Evolutionary conservation across 1,140 invertebrate genomes (phyloP), one percentile per base, ranked within the genome.

Genomic region (Paraescarpia echinospica): DNA sequence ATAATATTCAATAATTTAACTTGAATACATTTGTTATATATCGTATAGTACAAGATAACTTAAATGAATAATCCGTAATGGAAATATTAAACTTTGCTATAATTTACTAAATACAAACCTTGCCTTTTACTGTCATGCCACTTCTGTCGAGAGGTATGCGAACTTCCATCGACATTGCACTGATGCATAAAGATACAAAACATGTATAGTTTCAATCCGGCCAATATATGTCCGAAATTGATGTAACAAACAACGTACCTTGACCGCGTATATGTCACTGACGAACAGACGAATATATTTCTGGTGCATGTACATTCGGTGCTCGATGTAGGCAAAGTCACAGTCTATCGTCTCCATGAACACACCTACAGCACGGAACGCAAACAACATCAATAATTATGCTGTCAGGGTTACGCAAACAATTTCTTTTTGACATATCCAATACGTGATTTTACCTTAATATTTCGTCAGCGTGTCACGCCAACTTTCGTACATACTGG

Each of bases 321-420:
- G 93, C 59, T 92, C 92, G 22, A 93, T 93, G 91, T 93, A 89
- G 0, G 93, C 93, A 89, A 59, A 92, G 33, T 93, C 93, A 41
- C 92, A 90, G 34, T 93, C 92, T 1, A 93, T 92, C 31, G 93
- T 93, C 59, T 93, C 93, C 92, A 92, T 92, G 48, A 91, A 93
- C n/a, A 91, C 90, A 35, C 93, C 93, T 93, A 41, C 33, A 34
- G 35, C 34, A n/a, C 6, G 48, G 34, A 77, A 2, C 8, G n/a
- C 34, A 4, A 90, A 35, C 22, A 33, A 33, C 34, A 9, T 90
- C 34, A 90, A 31, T 31, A 77, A 77, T 14, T 77, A 1, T 41
- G 35, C n/a, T 33, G 35, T 27, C 90, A 91, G 90, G 35, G 18
- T 12, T 33, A 14, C 89, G 33, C 14, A 33, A 33, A 90, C 9